Base-by-base conservation (phyloP, 2,888 invertebrate genomes). In the Callimorpha dominula region DNA sequence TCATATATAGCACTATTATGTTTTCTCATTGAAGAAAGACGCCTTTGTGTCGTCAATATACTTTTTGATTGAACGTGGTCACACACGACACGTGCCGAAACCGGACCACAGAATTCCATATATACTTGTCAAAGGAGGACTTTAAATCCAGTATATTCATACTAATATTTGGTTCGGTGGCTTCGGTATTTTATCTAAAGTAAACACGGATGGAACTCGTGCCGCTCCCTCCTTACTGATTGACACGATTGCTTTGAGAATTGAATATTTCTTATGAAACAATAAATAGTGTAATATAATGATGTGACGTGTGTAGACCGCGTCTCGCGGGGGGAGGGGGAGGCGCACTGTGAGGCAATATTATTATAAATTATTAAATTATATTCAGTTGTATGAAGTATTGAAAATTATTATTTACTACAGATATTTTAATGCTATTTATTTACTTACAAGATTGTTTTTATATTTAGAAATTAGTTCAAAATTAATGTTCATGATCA, bases 401-500 rank as follows among this genome's bases (percentile, higher is more conserved):
- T 75, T 76, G 66, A 72, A 75, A 57, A 68, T 76, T 72, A 46
- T 72, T 79, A 79, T 82, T 75, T 84, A 78, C 75, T 66, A 72
- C 52, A 71, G n/a, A 71, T 65, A 60, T 70, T 72, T 46, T 66
- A 78, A 71, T n/a, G 62, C 71, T 80, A 81, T 82, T 81, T 81
- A 82, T 79, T 80, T 68, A 65, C 72, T 77, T 77, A 71, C 72
- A 68, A 65, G 54, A 42, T 72, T 74, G 52, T 72, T 73, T 75
- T 69, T 79, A 69, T 68, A 68, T 72, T 57, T 76, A 77, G 31
- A 78, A 73, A 65, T 71, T 76, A 75, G 75, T 83, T 83, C 74
- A 70, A 84, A 84, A 81, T 78, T 75, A 50, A 71, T 71, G 52
- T 68, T 71, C 8, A 65, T 76, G 77, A 81, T 80, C 78, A 77